Conservation (phyloP, 2,888 invertebrate genomes). For the Drosophila heteroneura region DNA sequence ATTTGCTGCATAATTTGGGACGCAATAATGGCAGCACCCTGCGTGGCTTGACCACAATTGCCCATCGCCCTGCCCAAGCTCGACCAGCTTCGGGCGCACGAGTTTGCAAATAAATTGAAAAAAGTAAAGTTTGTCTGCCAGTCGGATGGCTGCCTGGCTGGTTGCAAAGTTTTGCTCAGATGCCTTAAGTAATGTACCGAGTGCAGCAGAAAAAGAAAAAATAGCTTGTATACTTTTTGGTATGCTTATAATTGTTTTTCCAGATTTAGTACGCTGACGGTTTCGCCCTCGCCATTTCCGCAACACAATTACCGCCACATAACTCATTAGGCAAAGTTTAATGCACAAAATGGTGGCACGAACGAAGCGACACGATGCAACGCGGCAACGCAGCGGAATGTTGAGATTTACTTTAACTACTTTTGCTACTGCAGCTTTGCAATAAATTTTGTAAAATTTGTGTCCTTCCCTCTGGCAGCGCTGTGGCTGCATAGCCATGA, state of each 20-base stretch:
- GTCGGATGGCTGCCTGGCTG: not conserved
- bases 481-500: constrained; percentile 49
- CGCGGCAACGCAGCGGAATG: constrained; percentile 29
- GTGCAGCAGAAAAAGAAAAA: constrained; percentile 40
- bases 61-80: not conserved
- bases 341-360: constrained; percentile 34
- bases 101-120: constrained; percentile 73
- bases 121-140: constrained; percentile 69
- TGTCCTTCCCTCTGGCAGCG: constrained; percentile 33
- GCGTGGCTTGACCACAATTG: constrained; percentile 33
- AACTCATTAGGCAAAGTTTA: constrained; percentile 76
- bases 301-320: constrained; percentile 44
- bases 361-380: constrained; percentile 1
- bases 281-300: not conserved
- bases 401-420: constrained; percentile 74
- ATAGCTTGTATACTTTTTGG: constrained; percentile 72
- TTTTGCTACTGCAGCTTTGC: constrained; percentile 74
- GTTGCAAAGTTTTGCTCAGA: constrained; percentile 50
- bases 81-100: constrained; percentile 18
- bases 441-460: constrained; percentile 69
- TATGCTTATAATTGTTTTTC: constrained; percentile 73
- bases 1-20: constrained; percentile 70
- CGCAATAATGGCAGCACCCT: constrained; percentile 37
- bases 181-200: constrained; percentile 56
- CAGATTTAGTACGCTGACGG: constrained; percentile 30